Base-by-base conservation (phyloP, 2,888 invertebrate species). In the Dasysyrphus tricinctus region DNA sequence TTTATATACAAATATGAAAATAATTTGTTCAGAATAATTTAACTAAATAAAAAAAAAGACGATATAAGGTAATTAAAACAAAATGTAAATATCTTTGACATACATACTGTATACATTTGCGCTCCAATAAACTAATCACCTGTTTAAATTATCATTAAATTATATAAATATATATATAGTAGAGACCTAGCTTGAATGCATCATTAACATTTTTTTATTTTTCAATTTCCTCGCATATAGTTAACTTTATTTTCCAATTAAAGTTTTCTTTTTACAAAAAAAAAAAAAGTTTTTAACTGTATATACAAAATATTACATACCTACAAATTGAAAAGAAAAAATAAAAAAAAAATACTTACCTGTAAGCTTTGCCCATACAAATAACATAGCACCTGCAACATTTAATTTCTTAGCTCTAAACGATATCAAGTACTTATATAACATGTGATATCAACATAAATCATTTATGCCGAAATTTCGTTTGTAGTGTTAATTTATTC, bases 101-200 rank as follows among this genome's bases (percentile, higher is more conserved):
- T 39, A 37, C 73, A 65, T 74, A 72, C 59, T 77, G 67, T 73
- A 32, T 32, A 85, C 63, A 81, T 74, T 76, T 80, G 75, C 32
- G 32, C 59, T 76, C 56, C 54, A 67, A 70, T 51, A 29, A 67
- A 76, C 61, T 75, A 80, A 75, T 84, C 81, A 81, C 67, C 59
- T 54, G 61, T 80, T 85, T 32, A 73, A 77, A 73, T 73, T 57
- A 80, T 56, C 49, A 76, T 80, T 54, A 75, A 54, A 16, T n/a
- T n/a, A n/a, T n/a, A n/a, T n/a, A 19, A n/a, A 16, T 57, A 32
- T 32, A 32, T 32, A 32, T 1, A 32, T 76, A 61, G 77, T 85
- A 85, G 69, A 74, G 76, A 72, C 69, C 69, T 85, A 85, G 85
- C 85, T 80, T 77, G 85, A 85, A 85, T 85, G 85, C 74, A 70